A percentile compares a stretch with the other conserved stretches of the same genome.
phyloP scores from a whole-genome alignment of 2,888 invertebrate genomes.

The Creontiades dilutus region DNA sequence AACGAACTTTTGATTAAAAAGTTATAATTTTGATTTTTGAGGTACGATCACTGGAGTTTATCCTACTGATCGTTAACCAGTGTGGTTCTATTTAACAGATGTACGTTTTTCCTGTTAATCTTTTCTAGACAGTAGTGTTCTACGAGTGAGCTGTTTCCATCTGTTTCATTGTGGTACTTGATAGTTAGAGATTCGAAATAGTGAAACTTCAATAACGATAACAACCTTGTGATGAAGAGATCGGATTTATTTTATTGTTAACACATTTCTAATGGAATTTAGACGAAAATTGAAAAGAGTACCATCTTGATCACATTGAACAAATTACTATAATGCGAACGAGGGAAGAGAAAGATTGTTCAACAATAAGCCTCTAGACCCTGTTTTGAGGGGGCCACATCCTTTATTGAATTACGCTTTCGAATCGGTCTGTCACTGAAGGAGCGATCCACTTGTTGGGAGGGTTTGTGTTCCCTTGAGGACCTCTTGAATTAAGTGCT shows the following conservation, averaged over 20 bases:
- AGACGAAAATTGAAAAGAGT: not conserved
- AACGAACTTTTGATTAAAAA: too few relatives aligned
- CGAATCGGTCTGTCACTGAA: slow-evolving; percentile 22
- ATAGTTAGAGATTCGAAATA: not conserved
- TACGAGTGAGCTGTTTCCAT: too few relatives aligned
- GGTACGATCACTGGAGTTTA: too few relatives aligned
- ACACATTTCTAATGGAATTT: not conserved
- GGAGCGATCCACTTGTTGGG: not conserved
- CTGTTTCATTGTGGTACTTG: too few relatives aligned
- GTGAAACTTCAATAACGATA: too few relatives aligned
- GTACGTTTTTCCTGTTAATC: too few relatives aligned
- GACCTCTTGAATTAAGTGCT: slow-evolving; percentile 39
- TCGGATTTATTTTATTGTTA: not conserved
- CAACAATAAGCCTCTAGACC: not conserved
- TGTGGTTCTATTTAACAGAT: too few relatives aligned
- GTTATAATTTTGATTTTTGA: too few relatives aligned
- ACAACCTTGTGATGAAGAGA: not conserved
- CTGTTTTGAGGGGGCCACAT: not conserved
- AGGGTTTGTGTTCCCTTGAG: not conserved
- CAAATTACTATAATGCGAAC: not conserved
- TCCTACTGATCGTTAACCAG: too few relatives aligned
- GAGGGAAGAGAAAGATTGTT: slow-evolving; percentile 44
- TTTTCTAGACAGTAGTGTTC: too few relatives aligned
- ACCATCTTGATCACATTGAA: not conserved
- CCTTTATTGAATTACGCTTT: slow-evolving; percentile 38